These are phyloP conservation scores for Alentia gelatinosa DNA, from an alignment of 2,888 invertebrate genomes.

Conservation along the genomic window DNA sequence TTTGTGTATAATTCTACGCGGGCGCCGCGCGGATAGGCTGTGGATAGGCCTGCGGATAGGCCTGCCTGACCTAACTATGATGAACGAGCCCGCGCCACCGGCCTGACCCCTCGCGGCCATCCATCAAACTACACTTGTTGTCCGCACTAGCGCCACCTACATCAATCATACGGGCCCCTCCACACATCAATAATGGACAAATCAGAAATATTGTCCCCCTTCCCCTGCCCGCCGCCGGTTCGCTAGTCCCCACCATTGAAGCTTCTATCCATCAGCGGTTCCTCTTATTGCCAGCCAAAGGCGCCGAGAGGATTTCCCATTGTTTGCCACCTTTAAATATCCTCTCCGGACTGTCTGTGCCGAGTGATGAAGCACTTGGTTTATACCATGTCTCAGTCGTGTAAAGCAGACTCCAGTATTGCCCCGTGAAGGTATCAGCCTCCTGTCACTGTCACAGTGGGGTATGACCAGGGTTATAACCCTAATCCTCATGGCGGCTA, in stretches of 20 bases:
- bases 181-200: slow-evolving; percentile 47
- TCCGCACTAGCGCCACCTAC: slow-evolving; percentile 22
- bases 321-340: slow-evolving; percentile 10
- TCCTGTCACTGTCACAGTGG: neutral
- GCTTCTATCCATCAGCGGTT: neutral
- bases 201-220: slow-evolving; percentile 47
- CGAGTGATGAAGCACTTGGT: neutral
- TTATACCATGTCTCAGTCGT: neutral
- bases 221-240: neutral
- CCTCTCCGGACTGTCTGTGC: neutral
- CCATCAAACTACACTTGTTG: slow-evolving; percentile 50
- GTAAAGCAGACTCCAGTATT: neutral
- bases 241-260: neutral
- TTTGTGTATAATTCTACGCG: slow-evolving; percentile 24
- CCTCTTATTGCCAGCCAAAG: neutral
- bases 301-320: neutral
- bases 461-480: neutral
- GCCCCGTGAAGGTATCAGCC: no score
- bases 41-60: no score
- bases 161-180: slow-evolving; percentile 45
- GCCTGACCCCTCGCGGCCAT: slow-evolving; percentile 48
- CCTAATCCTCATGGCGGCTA: neutral
- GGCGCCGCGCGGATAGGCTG: neutral
- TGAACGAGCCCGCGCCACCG: slow-evolving; percentile 3
- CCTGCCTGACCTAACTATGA: slow-evolving; percentile 49